Evolutionary conservation across 2,888 invertebrate species (phyloP).

Genomic region (Mactromeris polynyma): DNA sequence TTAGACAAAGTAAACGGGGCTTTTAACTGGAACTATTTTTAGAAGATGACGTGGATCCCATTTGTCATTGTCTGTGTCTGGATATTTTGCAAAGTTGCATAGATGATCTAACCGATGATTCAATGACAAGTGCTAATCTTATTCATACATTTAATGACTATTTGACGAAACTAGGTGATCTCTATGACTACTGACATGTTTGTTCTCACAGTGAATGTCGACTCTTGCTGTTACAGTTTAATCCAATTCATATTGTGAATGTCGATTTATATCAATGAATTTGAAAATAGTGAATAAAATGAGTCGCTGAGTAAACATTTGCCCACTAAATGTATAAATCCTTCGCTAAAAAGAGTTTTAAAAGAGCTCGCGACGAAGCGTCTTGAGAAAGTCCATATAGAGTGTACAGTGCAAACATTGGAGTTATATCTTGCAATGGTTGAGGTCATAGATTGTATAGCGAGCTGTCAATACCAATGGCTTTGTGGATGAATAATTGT

Average conservation of each 20-base stretch:
- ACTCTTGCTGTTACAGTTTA: not conserved
- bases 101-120: not conserved
- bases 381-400: slow-evolving; percentile 3
- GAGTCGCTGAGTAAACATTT: slow-evolving; percentile 40
- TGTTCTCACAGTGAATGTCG: not conserved
- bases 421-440: slow-evolving; percentile 20
- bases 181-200: not conserved
- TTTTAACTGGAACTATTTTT: not conserved
- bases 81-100: not conserved
- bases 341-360: slow-evolving; percentile 28
- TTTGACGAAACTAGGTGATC: not conserved
- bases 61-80: not conserved
- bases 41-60: not conserved
- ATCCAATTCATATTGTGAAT: not conserved
- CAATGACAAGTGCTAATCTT: not conserved
- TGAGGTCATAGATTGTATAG: slow-evolving; percentile 18
- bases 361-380: slow-evolving; percentile 22
- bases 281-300: slow-evolving; percentile 19
- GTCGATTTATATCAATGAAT: slow-evolving; percentile 23
- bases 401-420: slow-evolving; percentile 21
- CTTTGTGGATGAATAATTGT: slow-evolving; percentile 31
- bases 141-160: not conserved
- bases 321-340: slow-evolving; percentile 9
- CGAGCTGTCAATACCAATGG: slow-evolving; percentile 24
- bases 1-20: not conserved